Evolutionary conservation across 2,797 vertebrate genomes (phyloP).

Genomic region (Coendou prehensilis): DNA sequence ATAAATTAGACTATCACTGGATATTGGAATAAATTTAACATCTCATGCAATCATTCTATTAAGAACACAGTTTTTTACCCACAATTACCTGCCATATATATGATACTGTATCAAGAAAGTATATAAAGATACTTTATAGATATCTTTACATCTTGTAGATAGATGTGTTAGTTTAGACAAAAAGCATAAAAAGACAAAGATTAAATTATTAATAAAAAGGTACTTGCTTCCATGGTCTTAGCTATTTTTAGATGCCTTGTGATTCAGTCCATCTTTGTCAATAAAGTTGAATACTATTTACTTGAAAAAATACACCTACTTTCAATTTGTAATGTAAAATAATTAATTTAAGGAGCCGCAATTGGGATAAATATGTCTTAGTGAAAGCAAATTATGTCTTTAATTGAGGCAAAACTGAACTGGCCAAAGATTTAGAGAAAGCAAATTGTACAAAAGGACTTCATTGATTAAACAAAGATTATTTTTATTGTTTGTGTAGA

Average conservation of each 20-base stretch:
- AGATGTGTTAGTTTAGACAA: background rate
- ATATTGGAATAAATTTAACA: constrained; percentile 15
- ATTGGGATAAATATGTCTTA: constrained; percentile 40
- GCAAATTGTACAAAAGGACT: constrained; percentile 30
- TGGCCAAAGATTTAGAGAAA: constrained; percentile 53
- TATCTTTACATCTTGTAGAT: background rate
- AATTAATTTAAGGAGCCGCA: background rate
- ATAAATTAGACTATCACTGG: constrained; percentile 28
- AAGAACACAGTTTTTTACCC: background rate
- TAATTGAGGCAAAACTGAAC: constrained; percentile 58
- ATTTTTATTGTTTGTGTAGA: constrained; percentile 13
- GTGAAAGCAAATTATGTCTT: constrained; percentile 44
- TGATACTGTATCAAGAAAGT: background rate
- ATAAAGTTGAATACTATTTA: background rate
- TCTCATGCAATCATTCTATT: constrained; percentile 22
- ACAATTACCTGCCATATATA: background rate
- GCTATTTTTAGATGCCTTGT: constrained; percentile 26
- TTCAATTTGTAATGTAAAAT: constrained; percentile 46
- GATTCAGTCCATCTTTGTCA: background rate
- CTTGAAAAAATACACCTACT: constrained; percentile 45
- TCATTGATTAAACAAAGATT: constrained; percentile 33
- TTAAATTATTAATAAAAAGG: constrained; percentile 23
- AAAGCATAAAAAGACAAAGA: constrained; percentile 6
- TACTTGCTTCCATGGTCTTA: constrained; percentile 22
- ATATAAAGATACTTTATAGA: background rate